phyloP scores from a whole-genome alignment of 2,888 invertebrate genomes.

The Dione vanillae region DNA sequence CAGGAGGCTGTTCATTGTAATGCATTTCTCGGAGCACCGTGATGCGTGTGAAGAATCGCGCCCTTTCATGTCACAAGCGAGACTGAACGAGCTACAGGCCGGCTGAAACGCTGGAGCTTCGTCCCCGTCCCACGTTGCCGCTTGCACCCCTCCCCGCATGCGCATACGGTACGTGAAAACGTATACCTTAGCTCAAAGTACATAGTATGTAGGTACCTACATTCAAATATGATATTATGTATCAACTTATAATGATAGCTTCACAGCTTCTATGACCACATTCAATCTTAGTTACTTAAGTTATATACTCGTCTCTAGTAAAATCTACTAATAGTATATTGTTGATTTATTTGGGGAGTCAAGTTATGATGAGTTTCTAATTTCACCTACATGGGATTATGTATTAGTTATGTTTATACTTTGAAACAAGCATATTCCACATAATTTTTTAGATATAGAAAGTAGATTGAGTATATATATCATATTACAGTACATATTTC shows the following conservation, averaged over 20 bases:
- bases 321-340: background rate
- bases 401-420: too few relatives aligned
- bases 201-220: constrained; percentile 32
- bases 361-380: background rate
- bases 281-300: background rate
- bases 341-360: too few relatives aligned
- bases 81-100: constrained; percentile 73
- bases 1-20: constrained; percentile 87
- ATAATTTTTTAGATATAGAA: background rate
- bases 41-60: constrained; percentile 79
- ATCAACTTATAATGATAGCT: constrained; percentile 54
- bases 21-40: constrained; percentile 88
- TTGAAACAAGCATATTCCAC: too few relatives aligned
- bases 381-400: background rate
- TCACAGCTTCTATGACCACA: constrained; percentile 52
- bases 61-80: constrained; percentile 85
- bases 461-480: background rate
- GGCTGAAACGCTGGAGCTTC: constrained; percentile 72
- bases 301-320: background rate
- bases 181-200: constrained; percentile 52
- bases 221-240: constrained; percentile 38
- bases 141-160: constrained; percentile 62
- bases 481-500: background rate
- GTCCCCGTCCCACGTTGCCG: constrained; percentile 51
- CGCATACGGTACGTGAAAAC: constrained; percentile 53